These are phyloP conservation scores for Caenorhabditis inopinata DNA, from an alignment of 1,140 invertebrate species.

Conservation along the genomic window DNA sequence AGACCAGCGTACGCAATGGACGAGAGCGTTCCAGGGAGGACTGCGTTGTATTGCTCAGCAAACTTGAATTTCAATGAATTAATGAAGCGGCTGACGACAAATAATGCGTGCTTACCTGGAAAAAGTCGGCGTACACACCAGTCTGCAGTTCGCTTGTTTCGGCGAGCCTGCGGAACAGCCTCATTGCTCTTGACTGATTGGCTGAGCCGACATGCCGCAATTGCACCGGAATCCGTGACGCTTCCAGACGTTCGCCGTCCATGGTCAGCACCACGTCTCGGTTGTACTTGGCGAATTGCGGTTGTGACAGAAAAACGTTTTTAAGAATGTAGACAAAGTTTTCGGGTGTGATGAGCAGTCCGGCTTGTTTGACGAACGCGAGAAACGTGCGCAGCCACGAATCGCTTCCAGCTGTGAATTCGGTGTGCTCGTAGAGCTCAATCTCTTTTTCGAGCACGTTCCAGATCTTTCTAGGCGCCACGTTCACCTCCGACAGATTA, in stretches of 20 bases:
- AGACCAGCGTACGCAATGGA: conserved; percentile 85
- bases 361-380: conserved; percentile 76
- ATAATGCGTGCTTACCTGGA: conserved; percentile 73
- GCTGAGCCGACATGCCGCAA: conserved; percentile 59
- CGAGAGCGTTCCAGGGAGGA: conserved; percentile 75
- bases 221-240: conserved; percentile 57
- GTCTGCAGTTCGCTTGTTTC: conserved; percentile 82
- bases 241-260: conserved; percentile 48
- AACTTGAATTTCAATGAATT: conserved; percentile 50
- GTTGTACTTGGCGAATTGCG: conserved; percentile 60
- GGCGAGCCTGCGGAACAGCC: conserved; percentile 69
- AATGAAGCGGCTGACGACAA: not conserved
- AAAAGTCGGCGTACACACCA: conserved; percentile 90
- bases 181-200: conserved; percentile 63
- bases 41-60: conserved; percentile 65
- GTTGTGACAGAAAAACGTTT: conserved; percentile 57
- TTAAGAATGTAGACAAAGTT: conserved; percentile 60
- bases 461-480: conserved; percentile 57
- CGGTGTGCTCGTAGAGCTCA: conserved; percentile 62
- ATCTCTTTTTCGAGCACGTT: conserved; percentile 60
- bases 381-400: conserved; percentile 81
- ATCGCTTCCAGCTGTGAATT: conserved; percentile 76
- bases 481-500: conserved; percentile 54
- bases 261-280: conserved; percentile 56
- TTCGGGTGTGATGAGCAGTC: conserved; percentile 71